Base-by-base conservation (phyloP, 1,140 invertebrate genomes). In the Tigriopus japonicus region DNA sequence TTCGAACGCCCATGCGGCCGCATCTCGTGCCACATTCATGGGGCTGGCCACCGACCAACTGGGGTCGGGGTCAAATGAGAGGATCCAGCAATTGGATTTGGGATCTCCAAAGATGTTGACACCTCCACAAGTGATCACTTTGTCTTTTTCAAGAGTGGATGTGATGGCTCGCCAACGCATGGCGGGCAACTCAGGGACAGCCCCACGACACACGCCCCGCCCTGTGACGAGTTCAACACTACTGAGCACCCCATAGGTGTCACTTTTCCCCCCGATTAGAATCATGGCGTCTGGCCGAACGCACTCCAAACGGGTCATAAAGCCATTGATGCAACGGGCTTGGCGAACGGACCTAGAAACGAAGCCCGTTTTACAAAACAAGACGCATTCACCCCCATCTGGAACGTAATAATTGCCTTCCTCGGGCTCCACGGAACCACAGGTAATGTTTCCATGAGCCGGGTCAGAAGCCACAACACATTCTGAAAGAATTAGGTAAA, bases 221-320 rank as follows among this genome's bases (percentile, higher is more conserved):
- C 19, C 15, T 24, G 58, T 59, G 6, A 59, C 42, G 15, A 59
- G 58, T 59, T 59, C 58, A n/a, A 59, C 58, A 13, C 42, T 42
- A 15, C 43, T 59, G 2, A 59, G 42, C 35, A 59, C 58, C 19
- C 58, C 58, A 42, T 59, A 49, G 1, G 42, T 59, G 42, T 59
- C 58, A 49, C 28, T 42, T 10, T 45, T 52, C 23, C 58, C 58
- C 49, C 42, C 58, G 10, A 59, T 19, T 2, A 59, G 28, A 5
- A 59, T 19, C 17, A 59, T 15, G 49, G 42, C 43, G 10, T 42
- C 58, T 17, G 58, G 58, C 10, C 42, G 35, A 17, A 59, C 58
- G 43, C 58, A 59, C 3, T 42, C 42, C 15, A 59, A 45, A 7
- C 42, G 17, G 42, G 41, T 42, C 14, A 54, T n/a, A 6, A 17